These are phyloP conservation scores for Nicator chloris DNA, from an alignment of 2,113 vertebrate genomes.

Conservation along the genomic window DNA sequence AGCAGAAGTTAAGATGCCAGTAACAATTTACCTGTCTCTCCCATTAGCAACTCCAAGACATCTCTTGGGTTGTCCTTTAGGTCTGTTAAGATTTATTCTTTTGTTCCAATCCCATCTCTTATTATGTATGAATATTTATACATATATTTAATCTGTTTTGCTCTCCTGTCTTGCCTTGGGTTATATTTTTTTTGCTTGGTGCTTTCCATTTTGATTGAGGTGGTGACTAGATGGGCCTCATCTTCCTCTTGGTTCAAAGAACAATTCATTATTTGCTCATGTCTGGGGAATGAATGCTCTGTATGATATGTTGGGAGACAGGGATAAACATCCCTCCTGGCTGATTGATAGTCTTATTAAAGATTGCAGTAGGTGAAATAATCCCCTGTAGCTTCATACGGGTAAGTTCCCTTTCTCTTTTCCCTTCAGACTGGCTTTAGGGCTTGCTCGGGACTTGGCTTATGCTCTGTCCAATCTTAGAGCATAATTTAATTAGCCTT, in stretches of 20 bases:
- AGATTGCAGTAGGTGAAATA: slow-evolving; percentile 59
- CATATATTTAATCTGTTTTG: slow-evolving; percentile 17
- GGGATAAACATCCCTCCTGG: slow-evolving; percentile 55
- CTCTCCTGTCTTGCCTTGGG: slow-evolving; percentile 41
- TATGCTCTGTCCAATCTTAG: slow-evolving; percentile 29
- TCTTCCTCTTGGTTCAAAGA: slow-evolving; percentile 62
- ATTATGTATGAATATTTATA: slow-evolving; percentile 16
- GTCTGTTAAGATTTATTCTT: background rate
- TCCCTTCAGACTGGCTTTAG: slow-evolving; percentile 44
- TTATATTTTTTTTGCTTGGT: slow-evolving; percentile 56
- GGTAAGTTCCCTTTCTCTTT: slow-evolving; percentile 14
- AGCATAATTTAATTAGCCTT: slow-evolving; percentile 33
- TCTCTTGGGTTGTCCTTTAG: background rate
- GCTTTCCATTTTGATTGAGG: slow-evolving; percentile 65
- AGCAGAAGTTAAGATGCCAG: slow-evolving; percentile 15
- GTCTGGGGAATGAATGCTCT: slow-evolving; percentile 45
- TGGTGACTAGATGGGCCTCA: slow-evolving; percentile 29
- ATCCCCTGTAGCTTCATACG: slow-evolving; percentile 15
- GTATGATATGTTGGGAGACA: slow-evolving; percentile 31
- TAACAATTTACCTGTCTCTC: background rate
- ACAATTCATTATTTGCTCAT: slow-evolving; percentile 68
- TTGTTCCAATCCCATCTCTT: slow-evolving; percentile 18
- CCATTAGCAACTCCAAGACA: background rate
- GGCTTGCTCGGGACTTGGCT: slow-evolving; percentile 46
- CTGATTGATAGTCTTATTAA: slow-evolving; percentile 72